Percentiles rank a stretch among this genome's conserved stretches.
These are phyloP conservation scores for Rotaria macrura DNA, from an alignment of 2,888 invertebrate genomes.

Conservation along the genomic window DNA sequence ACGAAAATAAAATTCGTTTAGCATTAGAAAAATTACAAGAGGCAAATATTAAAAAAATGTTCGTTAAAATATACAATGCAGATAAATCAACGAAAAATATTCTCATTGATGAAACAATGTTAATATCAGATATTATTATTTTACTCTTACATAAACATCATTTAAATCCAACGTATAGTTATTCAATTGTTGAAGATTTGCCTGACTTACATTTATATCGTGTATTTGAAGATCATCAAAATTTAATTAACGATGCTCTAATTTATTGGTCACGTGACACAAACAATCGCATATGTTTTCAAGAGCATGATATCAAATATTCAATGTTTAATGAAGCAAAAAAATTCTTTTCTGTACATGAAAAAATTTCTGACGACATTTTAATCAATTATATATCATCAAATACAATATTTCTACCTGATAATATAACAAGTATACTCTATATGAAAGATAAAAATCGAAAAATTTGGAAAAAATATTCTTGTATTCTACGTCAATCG, in stretches of 20 bases:
- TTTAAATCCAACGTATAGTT: conserved; percentile 71
- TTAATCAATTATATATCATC: neutral
- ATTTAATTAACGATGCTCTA: conserved; percentile 79
- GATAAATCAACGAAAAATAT: conserved; percentile 91
- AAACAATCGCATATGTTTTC: conserved; percentile 81
- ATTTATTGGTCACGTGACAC: conserved; percentile 92
- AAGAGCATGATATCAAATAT: conserved; percentile 55
- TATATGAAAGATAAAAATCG: conserved; percentile 91
- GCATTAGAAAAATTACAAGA: conserved; percentile 92
- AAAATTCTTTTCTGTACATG: neutral
- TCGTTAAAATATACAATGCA: conserved; percentile 43
- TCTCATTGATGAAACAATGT: conserved; percentile 90
- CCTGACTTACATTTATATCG: conserved; percentile 94
- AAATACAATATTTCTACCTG: neutral
- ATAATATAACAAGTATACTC: conserved; percentile 74
- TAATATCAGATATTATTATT: conserved; percentile 55
- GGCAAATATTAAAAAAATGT: conserved; percentile 70
- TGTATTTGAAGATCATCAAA: conserved; percentile 91
- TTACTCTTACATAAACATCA: conserved; percentile 75
- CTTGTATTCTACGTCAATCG: conserved; percentile 83
- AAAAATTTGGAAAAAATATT: conserved; percentile 94
- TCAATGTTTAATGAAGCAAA: conserved; percentile 61
- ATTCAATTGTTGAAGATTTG: conserved; percentile 85
- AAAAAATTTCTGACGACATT: neutral
- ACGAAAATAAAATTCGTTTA: neutral